Percentiles rank a stretch among this genome's conserved stretches.
These are phyloP conservation scores for Entomobrya proxima DNA, from an alignment of 2,888 invertebrate genomes.

Conservation along the genomic window DNA sequence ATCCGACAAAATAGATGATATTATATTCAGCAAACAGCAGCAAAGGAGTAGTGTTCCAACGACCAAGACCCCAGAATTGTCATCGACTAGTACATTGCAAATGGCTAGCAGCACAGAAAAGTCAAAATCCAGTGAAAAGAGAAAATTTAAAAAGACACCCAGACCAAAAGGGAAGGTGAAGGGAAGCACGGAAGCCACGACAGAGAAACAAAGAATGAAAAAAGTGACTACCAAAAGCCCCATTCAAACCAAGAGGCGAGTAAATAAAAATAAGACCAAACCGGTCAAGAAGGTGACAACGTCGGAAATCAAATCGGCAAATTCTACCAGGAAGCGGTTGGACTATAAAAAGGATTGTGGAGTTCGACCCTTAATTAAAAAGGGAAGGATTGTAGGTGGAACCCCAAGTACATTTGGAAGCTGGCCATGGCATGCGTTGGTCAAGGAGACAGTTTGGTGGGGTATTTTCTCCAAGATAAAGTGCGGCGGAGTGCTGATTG, in stretches of 20 bases:
- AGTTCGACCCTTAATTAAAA: slow-evolving; percentile 84
- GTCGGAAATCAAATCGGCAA: slow-evolving; percentile 71
- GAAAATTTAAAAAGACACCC: background rate
- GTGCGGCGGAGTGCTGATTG: slow-evolving; percentile 94
- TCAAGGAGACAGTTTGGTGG: slow-evolving; percentile 93
- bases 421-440: slow-evolving; percentile 95
- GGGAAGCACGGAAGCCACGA: background rate
- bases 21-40: slow-evolving; percentile 32
- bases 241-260: background rate
- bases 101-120: too few species aligned
- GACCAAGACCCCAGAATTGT: background rate
- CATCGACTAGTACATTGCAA: too few species aligned
- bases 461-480: slow-evolving; percentile 96
- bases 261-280: slow-evolving; percentile 22
- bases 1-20: slow-evolving; percentile 60
- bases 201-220: slow-evolving; percentile 6
- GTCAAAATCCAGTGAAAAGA: background rate
- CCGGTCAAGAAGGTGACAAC: slow-evolving; percentile 53
- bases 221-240: slow-evolving; percentile 15
- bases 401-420: slow-evolving; percentile 82
- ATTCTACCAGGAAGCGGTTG: slow-evolving; percentile 78
- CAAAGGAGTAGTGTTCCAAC: background rate
- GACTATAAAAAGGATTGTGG: slow-evolving; percentile 85
- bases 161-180: background rate
- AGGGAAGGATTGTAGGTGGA: slow-evolving; percentile 91